These are phyloP conservation scores for Strigops habroptila DNA, from an alignment of 2,113 vertebrate species.

Conservation along the genomic window DNA sequence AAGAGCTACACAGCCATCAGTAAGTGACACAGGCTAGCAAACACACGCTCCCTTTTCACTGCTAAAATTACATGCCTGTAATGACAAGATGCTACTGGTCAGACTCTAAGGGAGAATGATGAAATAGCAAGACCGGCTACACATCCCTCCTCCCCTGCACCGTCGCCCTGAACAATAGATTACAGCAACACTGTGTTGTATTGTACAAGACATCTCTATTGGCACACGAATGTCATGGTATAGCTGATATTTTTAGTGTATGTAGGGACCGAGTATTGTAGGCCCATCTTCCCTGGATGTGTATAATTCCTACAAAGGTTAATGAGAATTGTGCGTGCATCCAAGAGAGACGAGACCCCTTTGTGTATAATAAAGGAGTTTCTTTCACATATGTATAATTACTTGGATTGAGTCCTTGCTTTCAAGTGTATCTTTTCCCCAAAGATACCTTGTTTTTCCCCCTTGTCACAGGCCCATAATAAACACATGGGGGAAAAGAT, in stretches of 20 bases:
- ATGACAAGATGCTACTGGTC: neutral
- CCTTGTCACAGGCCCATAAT: constrained; percentile 43
- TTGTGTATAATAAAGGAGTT: constrained; percentile 20
- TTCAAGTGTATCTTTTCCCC: constrained; percentile 63
- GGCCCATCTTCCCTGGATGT: neutral
- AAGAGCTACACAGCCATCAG: neutral
- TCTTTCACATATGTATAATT: constrained; percentile 46
- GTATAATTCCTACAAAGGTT: constrained; percentile 10
- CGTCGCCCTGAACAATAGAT: neutral
- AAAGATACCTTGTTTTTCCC: constrained; percentile 67
- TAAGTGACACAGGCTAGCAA: neutral
- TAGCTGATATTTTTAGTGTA: neutral
- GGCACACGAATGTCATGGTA: neutral
- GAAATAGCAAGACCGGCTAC: neutral
- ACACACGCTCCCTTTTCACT: neutral
- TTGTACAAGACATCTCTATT: neutral
- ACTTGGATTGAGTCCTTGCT: constrained; percentile 50
- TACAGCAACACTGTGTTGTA: neutral
- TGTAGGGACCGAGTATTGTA: neutral
- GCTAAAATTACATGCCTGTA: neutral
- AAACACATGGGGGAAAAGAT: neutral
- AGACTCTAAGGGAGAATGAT: constrained; percentile 4
- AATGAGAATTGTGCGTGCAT: neutral
- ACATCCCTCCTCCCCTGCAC: constrained; percentile 16
- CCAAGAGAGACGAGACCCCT: neutral